phyloP scores from a whole-genome alignment of 1,140 invertebrate species.

The Zophobas morio region DNA sequence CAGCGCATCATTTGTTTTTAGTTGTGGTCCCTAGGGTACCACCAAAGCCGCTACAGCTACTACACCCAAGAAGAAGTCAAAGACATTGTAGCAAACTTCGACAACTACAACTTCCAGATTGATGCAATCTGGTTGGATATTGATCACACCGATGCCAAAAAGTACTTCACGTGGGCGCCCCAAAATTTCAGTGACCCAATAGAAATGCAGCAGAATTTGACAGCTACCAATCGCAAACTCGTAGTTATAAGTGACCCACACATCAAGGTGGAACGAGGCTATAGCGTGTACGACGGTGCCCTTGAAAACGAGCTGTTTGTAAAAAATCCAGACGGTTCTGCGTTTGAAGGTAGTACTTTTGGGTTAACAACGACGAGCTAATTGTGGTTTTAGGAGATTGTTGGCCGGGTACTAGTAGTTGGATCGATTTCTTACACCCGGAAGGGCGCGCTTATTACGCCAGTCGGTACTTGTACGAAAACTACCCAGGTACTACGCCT shows the following conservation, averaged over 20 bases:
- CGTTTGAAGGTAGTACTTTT: constrained; percentile 57
- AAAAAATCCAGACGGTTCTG: constrained; percentile 76
- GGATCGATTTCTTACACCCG: constrained; percentile 79
- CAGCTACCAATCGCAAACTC: constrained; percentile 66
- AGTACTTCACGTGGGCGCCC: constrained; percentile 80
- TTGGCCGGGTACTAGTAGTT: constrained; percentile 82
- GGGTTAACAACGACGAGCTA: constrained; percentile 28
- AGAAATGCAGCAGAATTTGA: constrained; percentile 87
- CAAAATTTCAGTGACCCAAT: constrained; percentile 75
- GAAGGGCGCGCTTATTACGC: constrained; percentile 78
- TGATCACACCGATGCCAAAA: constrained; percentile 83
- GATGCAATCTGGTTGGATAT: constrained; percentile 85
- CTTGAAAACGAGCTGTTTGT: constrained; percentile 70
- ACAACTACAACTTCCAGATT: constrained; percentile 79
- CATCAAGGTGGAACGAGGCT: constrained; percentile 77
- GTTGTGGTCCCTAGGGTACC: constrained; percentile 80
- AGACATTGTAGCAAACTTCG: constrained; percentile 72
- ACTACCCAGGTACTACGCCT: constrained; percentile 73
- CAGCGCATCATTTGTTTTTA: neutral
- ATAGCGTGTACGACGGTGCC: constrained; percentile 74
- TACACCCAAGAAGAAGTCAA: constrained; percentile 81
- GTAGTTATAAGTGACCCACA: constrained; percentile 84
- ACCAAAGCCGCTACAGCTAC: constrained; percentile 85
- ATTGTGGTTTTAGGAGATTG: constrained; percentile 77
- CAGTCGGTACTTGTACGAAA: constrained; percentile 72